Evolutionary conservation across 2,113 vertebrate species (phyloP).

Genomic region (Tragelaphus imberbis): DNA sequence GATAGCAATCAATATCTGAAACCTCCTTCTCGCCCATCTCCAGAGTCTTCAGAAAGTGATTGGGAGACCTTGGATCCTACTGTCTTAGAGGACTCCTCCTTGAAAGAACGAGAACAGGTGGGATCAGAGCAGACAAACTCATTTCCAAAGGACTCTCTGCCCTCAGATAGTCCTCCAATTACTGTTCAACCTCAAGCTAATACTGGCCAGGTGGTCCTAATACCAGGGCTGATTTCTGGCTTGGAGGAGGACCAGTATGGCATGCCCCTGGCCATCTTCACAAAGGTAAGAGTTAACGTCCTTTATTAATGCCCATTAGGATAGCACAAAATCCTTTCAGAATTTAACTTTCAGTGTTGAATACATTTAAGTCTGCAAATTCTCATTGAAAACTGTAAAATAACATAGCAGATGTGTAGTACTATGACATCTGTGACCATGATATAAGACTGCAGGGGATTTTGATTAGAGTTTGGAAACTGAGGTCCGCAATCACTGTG

Average conservation of each 20-base stretch:
- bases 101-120: slow-evolving; percentile 72
- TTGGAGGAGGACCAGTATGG: slow-evolving; percentile 95
- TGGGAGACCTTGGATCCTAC: slow-evolving; percentile 96
- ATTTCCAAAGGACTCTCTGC: slow-evolving; percentile 67
- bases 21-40: slow-evolving; percentile 83
- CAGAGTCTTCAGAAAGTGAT: slow-evolving; percentile 93
- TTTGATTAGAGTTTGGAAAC: background rate
- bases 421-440: background rate
- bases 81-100: slow-evolving; percentile 82
- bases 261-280: slow-evolving; percentile 93
- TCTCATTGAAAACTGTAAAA: background rate
- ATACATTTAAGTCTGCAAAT: background rate
- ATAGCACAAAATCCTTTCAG: background rate
- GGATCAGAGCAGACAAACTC: slow-evolving; percentile 62
- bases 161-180: slow-evolving; percentile 83
- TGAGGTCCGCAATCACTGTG: background rate
- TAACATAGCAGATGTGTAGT: background rate
- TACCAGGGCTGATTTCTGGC: slow-evolving; percentile 91
- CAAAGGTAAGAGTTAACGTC: slow-evolving; percentile 85
- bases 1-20: slow-evolving; percentile 77
- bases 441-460: background rate
- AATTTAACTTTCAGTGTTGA: background rate
- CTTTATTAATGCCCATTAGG: background rate
- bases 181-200: slow-evolving; percentile 88
- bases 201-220: slow-evolving; percentile 73